These are phyloP conservation scores for Axinella damicornis DNA, from an alignment of 37 sponge, comb jelly and placozoan species.

Conservation along the genomic window DNA sequence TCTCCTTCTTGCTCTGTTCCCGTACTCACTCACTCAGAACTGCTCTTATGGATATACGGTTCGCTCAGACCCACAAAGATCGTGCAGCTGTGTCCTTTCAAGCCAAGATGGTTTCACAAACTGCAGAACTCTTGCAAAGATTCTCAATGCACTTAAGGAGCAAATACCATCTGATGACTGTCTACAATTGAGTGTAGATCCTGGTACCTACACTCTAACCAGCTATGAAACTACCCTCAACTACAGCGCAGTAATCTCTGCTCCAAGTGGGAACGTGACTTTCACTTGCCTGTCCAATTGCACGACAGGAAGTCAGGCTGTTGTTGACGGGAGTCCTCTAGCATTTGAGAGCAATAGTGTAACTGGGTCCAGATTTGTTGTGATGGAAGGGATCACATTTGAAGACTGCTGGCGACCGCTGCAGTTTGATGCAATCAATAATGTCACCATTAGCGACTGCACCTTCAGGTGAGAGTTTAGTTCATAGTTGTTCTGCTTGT, in stretches of 20 bases:
- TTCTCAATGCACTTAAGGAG: neutral
- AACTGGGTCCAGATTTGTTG: neutral
- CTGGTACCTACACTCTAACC: neutral
- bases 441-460: slow-evolving; percentile 45
- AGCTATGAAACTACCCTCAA: neutral
- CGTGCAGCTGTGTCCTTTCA: too few species aligned
- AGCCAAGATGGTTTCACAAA: too few species aligned
- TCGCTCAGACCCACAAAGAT: too few species aligned
- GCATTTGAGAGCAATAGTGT: neutral
- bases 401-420: slow-evolving; percentile 25
- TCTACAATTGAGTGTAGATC: neutral
- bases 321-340: neutral
- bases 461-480: slow-evolving; percentile 28
- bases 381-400: slow-evolving; percentile 32
- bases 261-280: slow-evolving; percentile 10
- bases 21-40: too few species aligned
- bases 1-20: too few species aligned
- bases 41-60: too few species aligned
- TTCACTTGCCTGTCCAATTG: neutral
- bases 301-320: neutral
- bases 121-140: neutral
- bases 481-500: neutral
- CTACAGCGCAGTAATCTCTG: neutral
- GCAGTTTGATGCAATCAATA: slow-evolving; percentile 32
- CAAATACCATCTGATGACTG: neutral